A percentile compares a stretch with the other conserved stretches of the same genome.
phyloP scores from a whole-genome alignment of 2,888 invertebrate genomes.

The Trimorus sp. region DNA sequence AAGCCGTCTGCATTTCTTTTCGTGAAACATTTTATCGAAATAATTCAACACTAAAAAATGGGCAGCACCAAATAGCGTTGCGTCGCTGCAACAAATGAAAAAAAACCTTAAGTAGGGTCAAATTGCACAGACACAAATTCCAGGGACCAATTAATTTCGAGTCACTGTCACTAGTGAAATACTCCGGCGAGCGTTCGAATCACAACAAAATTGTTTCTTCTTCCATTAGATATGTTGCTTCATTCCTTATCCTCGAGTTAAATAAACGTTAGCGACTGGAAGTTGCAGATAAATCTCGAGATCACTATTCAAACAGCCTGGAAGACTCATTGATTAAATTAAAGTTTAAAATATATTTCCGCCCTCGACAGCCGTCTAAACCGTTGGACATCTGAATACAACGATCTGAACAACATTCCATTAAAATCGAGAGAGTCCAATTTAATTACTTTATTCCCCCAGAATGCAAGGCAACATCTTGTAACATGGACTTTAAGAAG shows the following conservation, averaged over 20 bases:
- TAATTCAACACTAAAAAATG: background rate
- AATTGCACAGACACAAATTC: background rate
- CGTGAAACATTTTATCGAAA: too few relatives aligned
- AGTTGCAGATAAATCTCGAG: slow-evolving; percentile 23
- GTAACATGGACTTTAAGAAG: too few relatives aligned
- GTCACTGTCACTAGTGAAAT: slow-evolving; percentile 11
- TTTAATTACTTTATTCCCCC: slow-evolving; percentile 32
- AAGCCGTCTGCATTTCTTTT: too few relatives aligned
- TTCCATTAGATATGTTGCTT: slow-evolving; percentile 5
- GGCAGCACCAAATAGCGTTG: background rate
- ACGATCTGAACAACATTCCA: slow-evolving; percentile 22
- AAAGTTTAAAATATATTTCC: slow-evolving; percentile 39
- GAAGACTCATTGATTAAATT: slow-evolving; percentile 38
- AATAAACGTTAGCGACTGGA: slow-evolving; percentile 18
- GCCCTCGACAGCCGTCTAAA: slow-evolving; percentile 18
- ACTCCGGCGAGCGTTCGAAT: slow-evolving; percentile 13
- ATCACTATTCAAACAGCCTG: slow-evolving; percentile 21
- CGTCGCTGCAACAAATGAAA: background rate
- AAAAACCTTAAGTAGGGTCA: slow-evolving; percentile 6
- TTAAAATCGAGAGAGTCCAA: slow-evolving; percentile 11
- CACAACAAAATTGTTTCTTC: slow-evolving; percentile 25
- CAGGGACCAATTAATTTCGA: slow-evolving; percentile 10
- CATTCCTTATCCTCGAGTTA: slow-evolving; percentile 10
- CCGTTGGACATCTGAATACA: slow-evolving; percentile 23
- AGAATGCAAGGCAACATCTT: too few relatives aligned